Evolutionary conservation across 2,797 vertebrate species (phyloP).

Genomic region (Sphaeramia orbicularis): DNA sequence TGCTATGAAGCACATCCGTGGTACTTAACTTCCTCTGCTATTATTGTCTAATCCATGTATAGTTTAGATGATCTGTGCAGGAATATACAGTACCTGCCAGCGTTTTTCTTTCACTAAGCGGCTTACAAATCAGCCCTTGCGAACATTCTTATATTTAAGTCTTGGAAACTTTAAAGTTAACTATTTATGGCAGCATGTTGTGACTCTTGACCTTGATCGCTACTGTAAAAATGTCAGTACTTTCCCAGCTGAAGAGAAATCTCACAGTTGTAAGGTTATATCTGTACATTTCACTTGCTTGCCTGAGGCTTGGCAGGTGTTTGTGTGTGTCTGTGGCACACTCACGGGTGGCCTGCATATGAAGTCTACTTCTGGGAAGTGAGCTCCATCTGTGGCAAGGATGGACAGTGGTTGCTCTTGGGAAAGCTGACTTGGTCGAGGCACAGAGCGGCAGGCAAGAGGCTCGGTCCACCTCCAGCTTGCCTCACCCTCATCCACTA

Average conservation of each 20-base stretch:
- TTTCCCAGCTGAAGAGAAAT: constrained; percentile 35
- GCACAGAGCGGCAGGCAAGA: constrained; percentile 20
- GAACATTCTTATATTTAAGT: constrained; percentile 42
- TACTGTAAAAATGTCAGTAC: constrained; percentile 7
- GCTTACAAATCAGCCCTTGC: constrained; percentile 45
- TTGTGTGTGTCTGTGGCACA: constrained; percentile 24
- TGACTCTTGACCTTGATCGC: constrained; percentile 26
- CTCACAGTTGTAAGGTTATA: not conserved
- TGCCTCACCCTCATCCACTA: constrained; percentile 49
- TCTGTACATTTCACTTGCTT: constrained; percentile 28
- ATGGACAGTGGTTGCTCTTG: constrained; percentile 49
- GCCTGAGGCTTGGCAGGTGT: constrained; percentile 39
- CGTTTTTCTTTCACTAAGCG: constrained; percentile 42
- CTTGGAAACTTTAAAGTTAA: constrained; percentile 13
- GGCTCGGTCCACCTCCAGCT: constrained; percentile 41
- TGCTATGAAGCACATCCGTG: constrained; percentile 48
- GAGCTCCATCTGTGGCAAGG: constrained; percentile 43
- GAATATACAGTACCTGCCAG: constrained; percentile 49
- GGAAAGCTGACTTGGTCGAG: constrained; percentile 40
- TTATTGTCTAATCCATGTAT: constrained; percentile 62
- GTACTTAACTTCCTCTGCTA: constrained; percentile 42
- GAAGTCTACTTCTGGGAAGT: constrained; percentile 44
- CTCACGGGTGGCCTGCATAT: constrained; percentile 53
- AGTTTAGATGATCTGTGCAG: constrained; percentile 46
- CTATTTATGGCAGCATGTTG: not conserved